Base-by-base conservation (phyloP, 2,797 vertebrate species). In the Morelia viridis region DNA sequence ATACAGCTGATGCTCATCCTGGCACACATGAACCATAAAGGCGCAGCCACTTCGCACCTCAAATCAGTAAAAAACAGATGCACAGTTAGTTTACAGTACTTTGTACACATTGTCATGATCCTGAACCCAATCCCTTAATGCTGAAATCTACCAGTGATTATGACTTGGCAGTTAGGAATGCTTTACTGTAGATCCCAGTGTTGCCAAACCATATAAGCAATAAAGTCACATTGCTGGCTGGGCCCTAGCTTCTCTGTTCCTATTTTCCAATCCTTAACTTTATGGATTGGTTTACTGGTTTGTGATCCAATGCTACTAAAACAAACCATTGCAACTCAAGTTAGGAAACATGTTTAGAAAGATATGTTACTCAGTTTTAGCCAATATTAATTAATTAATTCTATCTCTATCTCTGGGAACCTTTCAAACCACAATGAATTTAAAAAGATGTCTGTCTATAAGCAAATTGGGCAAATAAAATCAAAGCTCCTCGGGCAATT, bases 21-120 rank as follows among this genome's bases (percentile, higher is more conserved):
- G 99, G 96, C 99, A 99, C 9, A 99, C 99, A 0, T 99, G 99
- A 87, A 99, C 99, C 99, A 99, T 99, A 88, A 99, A 99, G 93
- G 99, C 98, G 98, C 99, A 99, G 95, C 99, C 99, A 92, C 99
- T 99, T 94, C 99, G 98, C 61, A 99, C 98, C 99, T 99, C 95
- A 1, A 94, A 96, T 31, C 92, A 95, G 94, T 80, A 95, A 93
- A 94, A 1, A 90, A 96, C 1, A 95, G 13, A 94, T 1, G 71
- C 3, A 6, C 24, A 26, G 53, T 89, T 62, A 93, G 6, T 56
- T 15, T 56, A 85, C 26, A 57, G 0, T 24, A 56, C 71, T 91
- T 88, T 41, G 13, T 26, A 76, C 71, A 10, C 4, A 4, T 46
- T 24, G 76, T 24, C 24, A 24, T 1, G 8, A 24, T 46, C 41